Base-by-base conservation (phyloP, 2,113 vertebrate genomes). In the Ranitomeya imitator region DNA sequence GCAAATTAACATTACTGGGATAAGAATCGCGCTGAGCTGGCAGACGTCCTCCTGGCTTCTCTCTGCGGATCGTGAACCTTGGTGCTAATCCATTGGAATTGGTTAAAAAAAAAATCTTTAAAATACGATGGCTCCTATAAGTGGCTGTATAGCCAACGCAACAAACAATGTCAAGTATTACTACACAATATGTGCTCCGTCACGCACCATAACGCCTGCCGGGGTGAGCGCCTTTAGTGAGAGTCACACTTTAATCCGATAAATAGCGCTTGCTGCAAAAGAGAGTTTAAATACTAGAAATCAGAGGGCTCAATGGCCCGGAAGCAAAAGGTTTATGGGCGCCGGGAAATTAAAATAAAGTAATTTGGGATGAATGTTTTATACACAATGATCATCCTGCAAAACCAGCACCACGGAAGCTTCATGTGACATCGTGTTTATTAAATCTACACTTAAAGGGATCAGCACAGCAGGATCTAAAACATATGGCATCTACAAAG, bases 1-100 rank as follows among this genome's bases (percentile, higher is more conserved):
- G 65, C 65, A 87, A 73, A 81, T 73, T 67, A 82, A 73, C 86
- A 61, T 82, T 73, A 74, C 37, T 82, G 51, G 86, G 86, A 87
- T 67, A 65, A 67, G 7, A 23, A 60, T 73, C 54, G 2, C 21
- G 57, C 78, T 87, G 54, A 55, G 18, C 57, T 81, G 86, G 77
- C 86, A 82, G 51, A 21, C 16, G 69, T 74, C 65, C 86, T 87
- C 65, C 23, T 82, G 78, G 86, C 86, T 87, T 23, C 67, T 87
- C 51, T 59, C 51, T 7, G 26, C 26, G 79, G 86, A 74, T 73
- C 79, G 19, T 73, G 79, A 82, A 81, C 26, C 86, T 81, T 81
- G 65, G 79, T 87, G 86, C 52, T 73, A 87, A 87, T 55, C 78
- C 86, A 61, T 55, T 60, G 79, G 61, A 65, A 26, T 51, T 61